Conservation (phyloP, 2,113 vertebrate species). For the Indri indri region DNA sequence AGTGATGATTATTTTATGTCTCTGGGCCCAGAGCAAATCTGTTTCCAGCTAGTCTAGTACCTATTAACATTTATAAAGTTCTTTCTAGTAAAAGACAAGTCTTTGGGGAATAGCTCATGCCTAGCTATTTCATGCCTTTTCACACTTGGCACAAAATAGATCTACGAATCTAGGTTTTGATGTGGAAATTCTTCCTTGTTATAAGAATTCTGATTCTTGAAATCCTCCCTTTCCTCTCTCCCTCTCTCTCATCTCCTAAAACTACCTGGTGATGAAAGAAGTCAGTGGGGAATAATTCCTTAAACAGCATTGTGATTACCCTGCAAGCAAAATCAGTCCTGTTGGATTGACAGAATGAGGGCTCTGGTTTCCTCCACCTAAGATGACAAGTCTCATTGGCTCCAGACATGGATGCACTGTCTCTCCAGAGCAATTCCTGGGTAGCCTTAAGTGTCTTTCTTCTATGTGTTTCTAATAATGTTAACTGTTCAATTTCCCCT, state of each 20-base stretch:
- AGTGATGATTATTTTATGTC: slow-evolving; percentile 75
- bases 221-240: background rate
- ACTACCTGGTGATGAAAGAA: slow-evolving; percentile 45
- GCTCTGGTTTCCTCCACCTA: background rate
- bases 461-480: background rate
- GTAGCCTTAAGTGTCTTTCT: background rate
- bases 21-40: slow-evolving; percentile 57
- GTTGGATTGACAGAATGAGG: background rate
- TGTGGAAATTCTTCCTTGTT: slow-evolving; percentile 53
- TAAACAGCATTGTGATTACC: background rate
- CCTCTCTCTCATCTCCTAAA: background rate
- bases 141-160: slow-evolving; percentile 43
- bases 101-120: slow-evolving; percentile 50
- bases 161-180: slow-evolving; percentile 31
- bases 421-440: background rate
- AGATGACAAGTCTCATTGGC: background rate
- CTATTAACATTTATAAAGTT: slow-evolving; percentile 72
- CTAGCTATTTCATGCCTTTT: slow-evolving; percentile 63
- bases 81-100: slow-evolving; percentile 73
- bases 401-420: background rate
- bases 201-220: slow-evolving; percentile 25
- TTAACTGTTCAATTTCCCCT: background rate
- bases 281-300: background rate
- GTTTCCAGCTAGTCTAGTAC: slow-evolving; percentile 67
- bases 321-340: background rate